Percentiles rank a stretch among this genome's conserved stretches.
phyloP scores from a whole-genome alignment of 2,797 vertebrate genomes.

The Halcyon smyrnensis region DNA sequence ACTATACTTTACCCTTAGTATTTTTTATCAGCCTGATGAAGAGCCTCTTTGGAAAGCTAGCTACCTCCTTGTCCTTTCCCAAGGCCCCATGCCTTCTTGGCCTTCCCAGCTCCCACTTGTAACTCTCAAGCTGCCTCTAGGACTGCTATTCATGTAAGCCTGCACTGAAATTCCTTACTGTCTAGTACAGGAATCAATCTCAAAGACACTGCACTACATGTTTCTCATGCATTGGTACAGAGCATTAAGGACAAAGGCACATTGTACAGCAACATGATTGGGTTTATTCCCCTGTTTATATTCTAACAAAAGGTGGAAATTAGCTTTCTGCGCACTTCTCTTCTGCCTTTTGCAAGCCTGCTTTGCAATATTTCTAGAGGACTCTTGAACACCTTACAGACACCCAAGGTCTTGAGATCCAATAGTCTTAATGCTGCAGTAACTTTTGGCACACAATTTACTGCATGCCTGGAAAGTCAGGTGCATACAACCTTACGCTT shows the following conservation, averaged over 20 bases:
- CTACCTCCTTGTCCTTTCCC: background rate
- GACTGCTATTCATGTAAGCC: background rate
- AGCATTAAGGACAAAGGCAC: background rate
- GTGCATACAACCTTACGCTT: background rate
- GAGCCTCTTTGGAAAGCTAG: background rate
- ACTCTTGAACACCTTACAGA: background rate
- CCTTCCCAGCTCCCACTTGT: background rate
- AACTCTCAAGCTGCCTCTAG: background rate
- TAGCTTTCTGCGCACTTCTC: background rate
- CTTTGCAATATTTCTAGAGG: background rate
- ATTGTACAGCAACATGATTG: background rate
- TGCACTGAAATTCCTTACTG: background rate
- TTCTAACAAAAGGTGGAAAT: slow-evolving; percentile 27
- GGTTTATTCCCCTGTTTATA: slow-evolving; percentile 18
- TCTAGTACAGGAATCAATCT: background rate
- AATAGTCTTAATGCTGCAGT: background rate
- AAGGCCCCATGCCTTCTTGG: background rate
- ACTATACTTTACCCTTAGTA: background rate
- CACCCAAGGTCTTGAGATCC: background rate
- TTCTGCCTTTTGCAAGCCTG: background rate
- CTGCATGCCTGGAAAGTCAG: background rate
- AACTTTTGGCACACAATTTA: background rate
- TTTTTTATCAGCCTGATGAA: background rate
- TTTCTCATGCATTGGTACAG: background rate
- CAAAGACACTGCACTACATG: background rate